Evolutionary conservation across 2,113 vertebrate genomes (phyloP).

Genomic region (Hoplias malabaricus): DNA sequence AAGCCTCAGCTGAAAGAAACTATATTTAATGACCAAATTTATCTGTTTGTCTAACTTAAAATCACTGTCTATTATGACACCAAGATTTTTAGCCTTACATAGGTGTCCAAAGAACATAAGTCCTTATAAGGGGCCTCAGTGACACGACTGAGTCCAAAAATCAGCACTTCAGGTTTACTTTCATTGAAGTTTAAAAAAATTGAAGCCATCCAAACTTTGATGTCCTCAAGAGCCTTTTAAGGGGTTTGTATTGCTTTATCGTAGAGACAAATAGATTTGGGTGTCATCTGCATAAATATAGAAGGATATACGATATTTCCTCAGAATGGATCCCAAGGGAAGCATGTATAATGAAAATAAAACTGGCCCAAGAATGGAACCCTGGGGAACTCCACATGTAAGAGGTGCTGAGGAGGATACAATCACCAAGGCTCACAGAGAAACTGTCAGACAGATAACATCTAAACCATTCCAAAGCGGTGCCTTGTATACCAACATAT

Average conservation of each 20-base stretch:
- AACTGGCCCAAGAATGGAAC: too few species aligned
- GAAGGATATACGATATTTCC: background rate
- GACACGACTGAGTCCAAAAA: background rate
- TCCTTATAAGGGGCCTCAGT: background rate
- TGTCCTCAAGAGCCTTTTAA: background rate
- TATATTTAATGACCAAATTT: background rate
- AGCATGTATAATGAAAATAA: too few species aligned
- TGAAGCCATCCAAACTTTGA: too few species aligned
- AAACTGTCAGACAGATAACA: background rate
- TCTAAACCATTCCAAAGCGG: background rate
- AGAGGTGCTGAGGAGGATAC: background rate
- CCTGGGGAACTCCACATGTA: too few species aligned
- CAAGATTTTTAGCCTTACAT: background rate
- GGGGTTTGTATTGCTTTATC: background rate
- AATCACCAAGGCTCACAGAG: background rate
- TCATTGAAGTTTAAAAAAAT: too few species aligned
- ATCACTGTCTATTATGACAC: background rate
- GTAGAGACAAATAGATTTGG: background rate
- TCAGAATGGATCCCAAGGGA: background rate
- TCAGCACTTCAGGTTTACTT: background rate
- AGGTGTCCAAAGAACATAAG: background rate
- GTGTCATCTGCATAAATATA: background rate
- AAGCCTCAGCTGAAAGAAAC: background rate
- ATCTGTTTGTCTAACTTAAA: slow-evolving; percentile 9
- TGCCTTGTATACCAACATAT: background rate